These are phyloP conservation scores for Diorhabda sublineata DNA, from an alignment of 1,140 invertebrate species.

Conservation along the genomic window DNA sequence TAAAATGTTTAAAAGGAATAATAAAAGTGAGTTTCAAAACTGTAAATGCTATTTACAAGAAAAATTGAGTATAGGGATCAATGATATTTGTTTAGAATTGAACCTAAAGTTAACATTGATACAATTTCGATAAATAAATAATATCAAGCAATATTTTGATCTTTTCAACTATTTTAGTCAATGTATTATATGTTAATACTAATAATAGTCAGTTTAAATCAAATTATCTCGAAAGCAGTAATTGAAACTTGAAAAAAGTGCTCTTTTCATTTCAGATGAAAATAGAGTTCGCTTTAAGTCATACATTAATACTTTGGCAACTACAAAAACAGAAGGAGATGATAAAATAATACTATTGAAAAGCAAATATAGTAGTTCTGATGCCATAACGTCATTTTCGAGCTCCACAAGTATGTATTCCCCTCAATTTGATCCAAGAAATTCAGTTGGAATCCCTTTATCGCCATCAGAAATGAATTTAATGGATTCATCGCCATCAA, in stretches of 20 bases:
- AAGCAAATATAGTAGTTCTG: conserved; percentile 58
- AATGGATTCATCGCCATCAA: conserved; percentile 25
- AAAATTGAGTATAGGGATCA: too few relatives aligned
- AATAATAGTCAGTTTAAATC: too few relatives aligned
- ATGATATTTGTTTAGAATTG: too few relatives aligned
- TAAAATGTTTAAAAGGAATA: too few relatives aligned
- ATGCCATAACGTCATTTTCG: conserved; percentile 15
- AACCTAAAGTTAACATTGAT: too few relatives aligned
- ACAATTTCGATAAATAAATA: too few relatives aligned
- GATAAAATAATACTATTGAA: conserved; percentile 82
- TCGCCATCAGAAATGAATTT: conserved; percentile 26
- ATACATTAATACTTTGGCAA: conserved; percentile 83
- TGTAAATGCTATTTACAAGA: too few relatives aligned
- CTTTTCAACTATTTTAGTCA: too few relatives aligned
- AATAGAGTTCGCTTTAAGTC: conserved; percentile 84
- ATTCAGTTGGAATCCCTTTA: conserved; percentile 44
- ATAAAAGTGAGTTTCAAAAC: too few relatives aligned
- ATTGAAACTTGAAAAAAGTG: not conserved
- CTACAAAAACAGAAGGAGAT: conserved; percentile 74
- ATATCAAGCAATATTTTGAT: too few relatives aligned
- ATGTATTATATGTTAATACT: too few relatives aligned
- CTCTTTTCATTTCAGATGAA: conserved; percentile 62
- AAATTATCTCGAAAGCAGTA: too few relatives aligned
- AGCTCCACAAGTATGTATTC: conserved; percentile 17
- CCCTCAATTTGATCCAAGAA: conserved; percentile 46